A percentile compares a stretch with the other conserved stretches of the same genome.
phyloP scores from a whole-genome alignment of 2,888 invertebrate species.

The Erpobdella octoculata region DNA sequence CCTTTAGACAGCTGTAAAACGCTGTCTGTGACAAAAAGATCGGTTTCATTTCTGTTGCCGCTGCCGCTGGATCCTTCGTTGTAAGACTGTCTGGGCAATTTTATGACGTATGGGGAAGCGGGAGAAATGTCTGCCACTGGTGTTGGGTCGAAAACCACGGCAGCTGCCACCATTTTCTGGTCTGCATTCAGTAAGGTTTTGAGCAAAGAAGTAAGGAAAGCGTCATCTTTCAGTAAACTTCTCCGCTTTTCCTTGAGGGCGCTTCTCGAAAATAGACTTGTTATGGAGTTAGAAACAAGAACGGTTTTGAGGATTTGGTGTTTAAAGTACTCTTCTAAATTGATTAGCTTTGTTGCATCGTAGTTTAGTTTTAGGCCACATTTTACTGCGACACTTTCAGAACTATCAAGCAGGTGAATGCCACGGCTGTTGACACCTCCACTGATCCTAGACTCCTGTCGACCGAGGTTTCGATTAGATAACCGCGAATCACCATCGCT shows the following conservation, averaged over 20 bases:
- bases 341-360: neutral
- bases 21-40: constrained; percentile 16
- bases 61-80: neutral
- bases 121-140: neutral
- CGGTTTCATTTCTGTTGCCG: neutral
- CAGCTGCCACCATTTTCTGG: constrained; percentile 10
- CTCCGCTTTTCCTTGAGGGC: neutral
- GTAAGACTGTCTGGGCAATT: neutral
- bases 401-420: too few species aligned
- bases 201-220: neutral
- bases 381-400: too few species aligned
- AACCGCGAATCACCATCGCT: neutral
- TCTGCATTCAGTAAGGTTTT: constrained; percentile 13
- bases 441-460: neutral
- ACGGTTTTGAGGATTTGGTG: neutral
- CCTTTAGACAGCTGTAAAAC: constrained; percentile 23
- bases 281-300: neutral
- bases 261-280: neutral
- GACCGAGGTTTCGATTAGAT: neutral
- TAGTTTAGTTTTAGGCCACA: neutral
- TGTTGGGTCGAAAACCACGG: constrained; percentile 26
- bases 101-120: constrained; percentile 29
- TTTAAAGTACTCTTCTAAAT: neutral
- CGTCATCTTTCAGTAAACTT: neutral
- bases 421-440: too few species aligned